phyloP scores from a whole-genome alignment of 1,140 invertebrate genomes.

The Muscidifurax raptorellus region DNA sequence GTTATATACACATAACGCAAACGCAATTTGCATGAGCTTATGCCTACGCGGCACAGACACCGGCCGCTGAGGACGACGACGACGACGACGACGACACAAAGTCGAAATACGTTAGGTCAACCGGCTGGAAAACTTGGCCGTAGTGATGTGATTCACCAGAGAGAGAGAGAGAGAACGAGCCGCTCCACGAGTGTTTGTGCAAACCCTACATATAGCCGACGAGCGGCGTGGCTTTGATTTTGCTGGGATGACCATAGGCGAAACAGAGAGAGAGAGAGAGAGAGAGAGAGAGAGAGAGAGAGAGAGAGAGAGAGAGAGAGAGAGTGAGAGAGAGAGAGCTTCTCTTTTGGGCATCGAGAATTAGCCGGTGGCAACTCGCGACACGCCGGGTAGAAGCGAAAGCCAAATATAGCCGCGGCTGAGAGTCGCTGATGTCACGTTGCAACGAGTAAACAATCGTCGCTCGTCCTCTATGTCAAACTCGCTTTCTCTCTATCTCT shows the following conservation, averaged over 20 bases:
- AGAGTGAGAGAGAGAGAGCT: too few species aligned
- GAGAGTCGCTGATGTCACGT: background rate
- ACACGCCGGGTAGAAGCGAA: background rate
- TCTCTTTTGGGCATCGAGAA: conserved; percentile 27
- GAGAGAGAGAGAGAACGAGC: background rate
- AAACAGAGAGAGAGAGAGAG: background rate
- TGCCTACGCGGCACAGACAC: background rate
- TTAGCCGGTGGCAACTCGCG: background rate
- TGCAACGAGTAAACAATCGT: conserved; percentile 26
- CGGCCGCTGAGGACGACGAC: background rate
- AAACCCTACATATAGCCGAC: background rate
- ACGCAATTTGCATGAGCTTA: conserved; percentile 44
- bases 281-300: background rate
- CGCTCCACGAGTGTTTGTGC: background rate
- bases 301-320: too few species aligned
- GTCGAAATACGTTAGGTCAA: conserved; percentile 37
- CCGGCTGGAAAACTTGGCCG: conserved; percentile 20
- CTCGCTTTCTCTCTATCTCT: background rate
- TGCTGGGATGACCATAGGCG: background rate
- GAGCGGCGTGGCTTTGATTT: conserved; percentile 7
- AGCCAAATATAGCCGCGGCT: conserved; percentile 8
- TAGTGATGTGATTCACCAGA: conserved; percentile 14
- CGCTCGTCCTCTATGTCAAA: background rate
- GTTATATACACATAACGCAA: background rate
- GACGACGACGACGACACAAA: conserved; percentile 23